Conservation (phyloP, 1,140 invertebrate species). For the Drosophila lacteicornis region DNA sequence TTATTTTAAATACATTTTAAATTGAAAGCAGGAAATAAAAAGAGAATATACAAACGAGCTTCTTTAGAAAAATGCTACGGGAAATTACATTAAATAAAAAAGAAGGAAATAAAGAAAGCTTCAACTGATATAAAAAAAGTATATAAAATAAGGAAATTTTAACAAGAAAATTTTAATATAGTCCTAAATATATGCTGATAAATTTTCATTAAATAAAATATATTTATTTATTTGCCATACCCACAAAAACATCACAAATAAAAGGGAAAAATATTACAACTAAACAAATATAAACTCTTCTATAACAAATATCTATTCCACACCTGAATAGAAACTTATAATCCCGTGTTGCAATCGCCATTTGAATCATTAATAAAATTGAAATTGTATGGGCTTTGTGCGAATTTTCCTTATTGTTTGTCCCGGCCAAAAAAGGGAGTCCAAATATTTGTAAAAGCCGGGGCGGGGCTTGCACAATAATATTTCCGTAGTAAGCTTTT, state of each 20-base stretch:
- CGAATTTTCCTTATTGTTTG: constrained; percentile 23
- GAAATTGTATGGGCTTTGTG: not conserved
- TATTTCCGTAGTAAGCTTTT: constrained; percentile 27
- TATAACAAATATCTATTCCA: no score
- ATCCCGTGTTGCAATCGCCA: not conserved
- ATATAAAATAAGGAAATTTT: no score
- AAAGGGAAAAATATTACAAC: not conserved
- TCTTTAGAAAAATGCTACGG: not conserved
- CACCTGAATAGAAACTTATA: not conserved
- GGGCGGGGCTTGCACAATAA: constrained; percentile 1
- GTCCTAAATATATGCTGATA: not conserved
- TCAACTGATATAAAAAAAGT: not conserved
- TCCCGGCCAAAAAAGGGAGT: not conserved
- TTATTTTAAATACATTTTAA: constrained; percentile 1
- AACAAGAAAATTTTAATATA: not conserved
- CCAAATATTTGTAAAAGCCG: constrained; percentile 19
- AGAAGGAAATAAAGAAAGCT: no score
- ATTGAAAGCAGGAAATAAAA: not conserved
- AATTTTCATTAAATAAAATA: no score
- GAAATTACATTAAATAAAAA: not conserved
- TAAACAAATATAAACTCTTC: not conserved
- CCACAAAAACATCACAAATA: no score
- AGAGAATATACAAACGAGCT: not conserved
- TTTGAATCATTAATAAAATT: constrained; percentile 4
- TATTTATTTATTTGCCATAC: no score